phyloP scores from a whole-genome alignment of 2,797 vertebrate genomes.

The Syngnathus acus region DNA sequence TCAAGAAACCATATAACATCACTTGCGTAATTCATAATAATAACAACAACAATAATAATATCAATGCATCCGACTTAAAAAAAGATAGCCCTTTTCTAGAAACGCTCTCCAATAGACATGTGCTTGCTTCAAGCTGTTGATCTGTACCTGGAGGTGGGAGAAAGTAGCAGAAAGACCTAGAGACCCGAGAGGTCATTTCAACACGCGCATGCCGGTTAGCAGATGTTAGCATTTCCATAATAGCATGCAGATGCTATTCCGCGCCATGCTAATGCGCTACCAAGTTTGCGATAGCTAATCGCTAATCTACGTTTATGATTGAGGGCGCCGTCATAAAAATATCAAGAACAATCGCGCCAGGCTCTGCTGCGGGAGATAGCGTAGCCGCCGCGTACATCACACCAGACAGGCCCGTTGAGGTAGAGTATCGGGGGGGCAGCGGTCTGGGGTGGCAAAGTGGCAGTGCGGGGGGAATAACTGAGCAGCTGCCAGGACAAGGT shows the following conservation, averaged over 20 bases:
- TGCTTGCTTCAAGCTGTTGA: no score
- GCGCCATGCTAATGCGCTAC: conserved; percentile 27
- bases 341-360: conserved; percentile 72
- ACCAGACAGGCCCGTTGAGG: conserved; percentile 60
- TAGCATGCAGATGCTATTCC: conserved; percentile 61
- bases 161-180: conserved; percentile 49
- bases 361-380: conserved; percentile 74
- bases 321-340: conserved; percentile 78
- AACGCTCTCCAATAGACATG: no score
- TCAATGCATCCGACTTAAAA: no score
- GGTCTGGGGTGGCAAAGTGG: no score
- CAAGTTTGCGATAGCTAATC: conserved; percentile 14
- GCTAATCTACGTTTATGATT: conserved; percentile 75
- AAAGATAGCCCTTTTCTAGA: no score
- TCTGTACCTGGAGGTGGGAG: conserved; percentile 8
- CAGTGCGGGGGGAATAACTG: not conserved
- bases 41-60: no score
- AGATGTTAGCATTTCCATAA: conserved; percentile 55
- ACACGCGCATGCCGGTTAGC: conserved; percentile 3
- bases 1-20: no score
- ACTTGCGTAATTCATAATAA: no score
- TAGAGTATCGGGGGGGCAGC: conserved; percentile 12
- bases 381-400: conserved; percentile 69
- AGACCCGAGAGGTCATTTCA: conserved; percentile 46
- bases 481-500: conserved; percentile 54